Percentiles rank a stretch among this genome's conserved stretches.
Conservation (phyloP, 2,113 vertebrate species). For the Ptyas mucosa region DNA sequence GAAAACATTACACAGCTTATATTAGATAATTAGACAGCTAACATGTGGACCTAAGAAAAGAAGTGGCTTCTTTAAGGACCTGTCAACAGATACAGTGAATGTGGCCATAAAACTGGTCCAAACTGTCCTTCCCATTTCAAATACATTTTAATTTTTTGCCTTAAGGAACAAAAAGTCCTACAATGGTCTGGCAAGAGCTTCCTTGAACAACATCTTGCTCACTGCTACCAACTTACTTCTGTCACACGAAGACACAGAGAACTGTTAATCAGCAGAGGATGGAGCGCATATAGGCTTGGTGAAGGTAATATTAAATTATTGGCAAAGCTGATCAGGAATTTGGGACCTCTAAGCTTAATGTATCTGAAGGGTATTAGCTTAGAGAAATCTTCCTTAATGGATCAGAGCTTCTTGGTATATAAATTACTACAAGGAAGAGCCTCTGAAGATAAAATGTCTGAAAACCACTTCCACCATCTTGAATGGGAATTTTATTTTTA, state of each 20-base stretch:
- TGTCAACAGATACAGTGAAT: background rate
- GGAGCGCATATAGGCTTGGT: background rate
- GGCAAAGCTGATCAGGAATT: background rate
- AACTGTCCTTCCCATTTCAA: background rate
- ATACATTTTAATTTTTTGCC: background rate
- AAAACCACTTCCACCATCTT: background rate
- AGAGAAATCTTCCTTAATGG: background rate
- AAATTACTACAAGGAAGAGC: background rate
- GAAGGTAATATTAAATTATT: background rate
- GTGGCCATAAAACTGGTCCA: background rate
- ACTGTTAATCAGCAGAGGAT: background rate
- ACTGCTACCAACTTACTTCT: background rate
- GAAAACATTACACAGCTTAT: background rate
- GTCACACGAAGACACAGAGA: background rate
- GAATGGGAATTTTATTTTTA: background rate
- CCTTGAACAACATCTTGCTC: background rate
- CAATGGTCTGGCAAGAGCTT: background rate
- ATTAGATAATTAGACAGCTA: background rate
- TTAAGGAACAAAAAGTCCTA: background rate
- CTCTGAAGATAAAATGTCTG: background rate
- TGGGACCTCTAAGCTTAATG: background rate
- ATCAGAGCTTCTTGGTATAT: background rate
- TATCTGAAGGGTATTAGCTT: background rate
- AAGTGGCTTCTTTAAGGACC: background rate
- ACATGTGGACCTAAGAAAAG: background rate